phyloP scores from a whole-genome alignment of 2,797 vertebrate species.

The Betta splendens region DNA sequence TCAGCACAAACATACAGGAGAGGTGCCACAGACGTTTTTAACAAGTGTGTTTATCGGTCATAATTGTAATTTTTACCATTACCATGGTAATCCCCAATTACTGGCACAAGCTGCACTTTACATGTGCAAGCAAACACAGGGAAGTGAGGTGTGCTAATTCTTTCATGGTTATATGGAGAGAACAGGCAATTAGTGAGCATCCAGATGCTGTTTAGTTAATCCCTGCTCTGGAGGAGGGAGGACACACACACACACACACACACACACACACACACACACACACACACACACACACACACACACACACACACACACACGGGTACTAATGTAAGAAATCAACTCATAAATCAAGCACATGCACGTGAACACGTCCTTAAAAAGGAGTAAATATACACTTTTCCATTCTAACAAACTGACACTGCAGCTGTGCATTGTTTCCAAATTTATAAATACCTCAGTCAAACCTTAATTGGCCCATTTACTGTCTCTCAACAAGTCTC shows the following conservation, averaged over 20 bases:
- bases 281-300: constrained; percentile 11
- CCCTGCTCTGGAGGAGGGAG: constrained; percentile 68
- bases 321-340: constrained; percentile 50
- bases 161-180: constrained; percentile 70
- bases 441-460: neutral
- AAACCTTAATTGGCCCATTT: constrained; percentile 38
- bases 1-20: constrained; percentile 30
- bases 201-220: constrained; percentile 82
- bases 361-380: constrained; percentile 37
- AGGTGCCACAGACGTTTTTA: constrained; percentile 42
- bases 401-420: constrained; percentile 9
- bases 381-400: constrained; percentile 24
- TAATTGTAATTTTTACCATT: constrained; percentile 67
- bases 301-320: too few species aligned
- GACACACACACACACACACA: constrained; percentile 27
- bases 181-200: constrained; percentile 80
- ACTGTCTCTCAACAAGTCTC: constrained; percentile 22
- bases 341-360: constrained; percentile 49
- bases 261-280: constrained; percentile 21
- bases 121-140: constrained; percentile 42
- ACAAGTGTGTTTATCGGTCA: constrained; percentile 59
- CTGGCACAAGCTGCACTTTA: constrained; percentile 66
- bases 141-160: constrained; percentile 67
- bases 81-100: constrained; percentile 82
- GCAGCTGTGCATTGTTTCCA: constrained; percentile 1